Evolutionary conservation across 2,888 invertebrate species (phyloP), one percentile per base, ranked within the genome.

Genomic region (Troides helena): DNA sequence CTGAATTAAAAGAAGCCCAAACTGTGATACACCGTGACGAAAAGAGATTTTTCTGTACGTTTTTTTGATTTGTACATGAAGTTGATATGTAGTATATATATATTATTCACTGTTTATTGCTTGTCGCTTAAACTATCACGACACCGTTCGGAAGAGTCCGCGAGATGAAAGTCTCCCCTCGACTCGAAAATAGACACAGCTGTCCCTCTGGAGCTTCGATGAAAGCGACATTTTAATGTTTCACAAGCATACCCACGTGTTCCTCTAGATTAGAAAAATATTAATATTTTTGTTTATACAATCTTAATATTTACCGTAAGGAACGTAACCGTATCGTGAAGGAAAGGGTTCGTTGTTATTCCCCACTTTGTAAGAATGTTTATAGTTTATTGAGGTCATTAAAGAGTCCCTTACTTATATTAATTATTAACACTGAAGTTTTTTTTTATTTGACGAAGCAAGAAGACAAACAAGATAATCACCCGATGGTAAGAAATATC

Each of bases 171-270:
- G 81, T 83, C 83, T 82, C 85, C 85, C 86, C 82, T 81, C 82
- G 79, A 80, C 81, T 85, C 87, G 81, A 85, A 91, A 90, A 90
- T 90, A 89, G 86, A 84, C 88, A 91, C 92, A 90, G 90, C 90
- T 90, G 86, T 77, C 85, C 80, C 79, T 78, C 77, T 75, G 78
- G 82, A 83, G 86, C 85, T 85, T 83, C 84, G 85, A 85, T 81
- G 80, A 84, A 83, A 84, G 81, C 80, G 77, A 75, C 79, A 83
- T 81, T 85, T 84, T 85, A 69, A 84, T 83, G 81, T 76, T 79
- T 76, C 77, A 77, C 79, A 75, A 77, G 77, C 80, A 78, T 73
- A 72, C 70, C 78, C 81, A 83, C 82, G 80, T 50, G 18, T 50
- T 50, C 18, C 5, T 18, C 18, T 50, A 17, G 50, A 50, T 50